These are phyloP conservation scores for Brachirus orientalis DNA, from an alignment of 2,113 vertebrate genomes.

Conservation along the genomic window DNA sequence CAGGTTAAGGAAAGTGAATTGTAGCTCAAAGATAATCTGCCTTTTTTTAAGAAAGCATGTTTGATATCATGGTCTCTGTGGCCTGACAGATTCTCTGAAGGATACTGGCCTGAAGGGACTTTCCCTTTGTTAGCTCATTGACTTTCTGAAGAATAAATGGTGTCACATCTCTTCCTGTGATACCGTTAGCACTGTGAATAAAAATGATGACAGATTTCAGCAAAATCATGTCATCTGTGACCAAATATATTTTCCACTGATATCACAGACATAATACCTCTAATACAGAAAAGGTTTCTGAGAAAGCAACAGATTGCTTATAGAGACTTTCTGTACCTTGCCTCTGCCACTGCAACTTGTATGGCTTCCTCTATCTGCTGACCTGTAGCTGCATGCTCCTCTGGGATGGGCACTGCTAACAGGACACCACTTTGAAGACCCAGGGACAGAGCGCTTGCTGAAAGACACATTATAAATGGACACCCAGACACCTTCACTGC, in stretches of 20 bases:
- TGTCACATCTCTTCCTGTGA: constrained; percentile 88
- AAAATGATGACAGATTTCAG: constrained; percentile 11
- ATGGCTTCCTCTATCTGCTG: constrained; percentile 85
- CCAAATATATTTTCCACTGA: too few species aligned
- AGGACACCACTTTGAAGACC: constrained; percentile 86
- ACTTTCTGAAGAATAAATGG: constrained; percentile 88
- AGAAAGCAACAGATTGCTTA: not conserved
- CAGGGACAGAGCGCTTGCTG: constrained; percentile 80
- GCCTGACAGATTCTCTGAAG: constrained; percentile 57
- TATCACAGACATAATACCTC: not conserved
- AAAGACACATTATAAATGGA: constrained; percentile 21
- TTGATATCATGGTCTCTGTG: constrained; percentile 11
- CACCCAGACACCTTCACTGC: not conserved
- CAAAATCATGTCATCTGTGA: too few species aligned
- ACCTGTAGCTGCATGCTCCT: constrained; percentile 79
- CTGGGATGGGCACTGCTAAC: constrained; percentile 88
- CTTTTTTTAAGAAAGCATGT: not conserved
- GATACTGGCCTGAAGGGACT: constrained; percentile 90
- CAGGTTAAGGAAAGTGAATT: constrained; percentile 38
- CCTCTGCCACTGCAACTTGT: constrained; percentile 82
- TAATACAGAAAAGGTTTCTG: not conserved
- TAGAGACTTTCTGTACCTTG: constrained; percentile 73
- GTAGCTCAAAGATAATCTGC: not conserved
- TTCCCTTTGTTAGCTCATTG: constrained; percentile 84
- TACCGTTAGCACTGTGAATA: constrained; percentile 75